Base-by-base conservation (phyloP, 1,140 invertebrate species). In the Antheraea mylitta region DNA sequence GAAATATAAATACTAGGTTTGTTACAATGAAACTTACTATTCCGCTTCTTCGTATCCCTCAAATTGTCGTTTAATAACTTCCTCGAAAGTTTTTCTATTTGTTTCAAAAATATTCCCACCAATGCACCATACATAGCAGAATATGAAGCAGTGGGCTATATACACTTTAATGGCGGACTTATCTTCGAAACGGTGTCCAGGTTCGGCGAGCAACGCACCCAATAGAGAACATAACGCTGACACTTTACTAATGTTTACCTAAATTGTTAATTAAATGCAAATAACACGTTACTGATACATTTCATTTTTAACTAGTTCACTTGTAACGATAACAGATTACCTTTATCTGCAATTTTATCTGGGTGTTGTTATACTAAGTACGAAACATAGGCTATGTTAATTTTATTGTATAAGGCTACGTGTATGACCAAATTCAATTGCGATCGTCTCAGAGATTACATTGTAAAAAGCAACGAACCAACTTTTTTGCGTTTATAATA, bases 241-340 rank as follows among this genome's bases (percentile, higher is more conserved):
- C 0, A 95, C 95, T 93, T 98, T 98, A 72, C 96, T 96, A 37
- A 97, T 95, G 58, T 97, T 95, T 30, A 97, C 96, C 95, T 98
- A 85, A 64, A 68, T 42, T 61, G 6, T n/a, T n/a, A 1, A 53
- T 1, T 16, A 8, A 42, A 9, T 42, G 11, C 38, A 42, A 42
- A 30, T 30, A 53, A 53, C 0, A 53, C 16, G 13, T 53, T 16
- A 7, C 2, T 6, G 10, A 53, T 10, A 53, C 16, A 13, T 13
- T 53, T n/a, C 6, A 6, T 53, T 13, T 42, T 42, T 42, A 42
- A 42, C 38, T 30, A 30, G 22, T 30, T 30, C 22, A 30, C 1
- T 30, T 30, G 1, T 30, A 30, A 30, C 22, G 22, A 1, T 30
- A 30, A 30, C 22, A 30, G 4, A 30, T 30, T 30, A 30, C 22